Base-by-base conservation (phyloP, 2,797 vertebrate genomes). In the Arctocebus calabarensis region DNA sequence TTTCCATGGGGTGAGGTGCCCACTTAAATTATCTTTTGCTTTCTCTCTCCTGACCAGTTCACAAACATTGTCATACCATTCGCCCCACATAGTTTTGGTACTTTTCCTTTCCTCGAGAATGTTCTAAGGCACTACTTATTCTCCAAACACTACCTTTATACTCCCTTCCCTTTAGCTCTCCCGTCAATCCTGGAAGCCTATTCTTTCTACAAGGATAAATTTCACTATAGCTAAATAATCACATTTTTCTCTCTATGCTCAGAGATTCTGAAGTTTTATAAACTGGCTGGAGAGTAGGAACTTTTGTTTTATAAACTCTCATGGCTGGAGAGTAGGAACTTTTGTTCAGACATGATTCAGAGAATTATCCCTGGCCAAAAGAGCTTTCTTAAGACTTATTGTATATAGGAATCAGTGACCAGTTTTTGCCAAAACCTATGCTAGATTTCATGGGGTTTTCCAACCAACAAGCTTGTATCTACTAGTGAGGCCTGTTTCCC, bases 371-470 rank as follows among this genome's bases (percentile, higher is more conserved):
- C 66, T 66, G 20, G 20, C 75, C 29, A 43, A 27, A 92, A 92
- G 23, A 73, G 40, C 37, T 90, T 90, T 90, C 84, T 22, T 70
- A 87, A 85, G 25, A 16, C 17, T 77, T 91, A 48, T 40, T 91
- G 57, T 34, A 27, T 11, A 73, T 8, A 55, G 90, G 34, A 48
- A 16, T 34, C 16, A 77, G 34, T 84, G 23, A 82, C 91, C 0
- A 27, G 25, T 43, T 91, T 86, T 78, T 61, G 6, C 71, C 74
- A 81, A 55, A 20, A 73, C 32, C 32, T 82, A 62, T 45, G 82
- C 66, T 81, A 75, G 34, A 55, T 70, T 45, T 71, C n/a, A 3
- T 71, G 25, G 57, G 84, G 59, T 86, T 92, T 75, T 22, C 16
- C 29, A 68, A 71, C 37, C 27, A 89, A 70, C 25, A 71, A 32